These are phyloP conservation scores for Prionace glauca DNA, from an alignment of 2,797 vertebrate genomes.

Conservation along the genomic window DNA sequence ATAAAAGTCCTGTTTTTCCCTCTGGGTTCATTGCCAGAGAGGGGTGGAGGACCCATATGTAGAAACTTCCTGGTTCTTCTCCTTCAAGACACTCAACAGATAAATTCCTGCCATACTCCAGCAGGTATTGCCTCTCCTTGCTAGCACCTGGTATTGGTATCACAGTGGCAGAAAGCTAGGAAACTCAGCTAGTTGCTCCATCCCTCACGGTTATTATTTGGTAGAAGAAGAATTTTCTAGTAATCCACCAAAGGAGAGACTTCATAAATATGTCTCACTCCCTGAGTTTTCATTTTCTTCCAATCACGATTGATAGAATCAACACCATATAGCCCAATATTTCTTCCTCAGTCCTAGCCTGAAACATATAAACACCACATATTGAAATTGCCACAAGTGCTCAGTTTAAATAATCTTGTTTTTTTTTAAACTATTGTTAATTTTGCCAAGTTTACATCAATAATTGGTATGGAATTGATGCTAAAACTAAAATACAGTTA, in stretches of 20 bases:
- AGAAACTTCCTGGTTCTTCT: neutral
- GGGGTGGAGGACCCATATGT: neutral
- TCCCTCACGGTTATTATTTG: neutral
- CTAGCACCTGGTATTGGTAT: neutral
- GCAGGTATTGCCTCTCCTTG: neutral
- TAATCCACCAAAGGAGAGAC: neutral
- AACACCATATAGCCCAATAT: neutral
- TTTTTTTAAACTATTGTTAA: neutral
- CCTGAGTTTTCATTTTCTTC: neutral
- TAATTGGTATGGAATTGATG: neutral
- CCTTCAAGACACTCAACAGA: neutral
- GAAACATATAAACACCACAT: neutral
- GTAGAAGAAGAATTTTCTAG: neutral
- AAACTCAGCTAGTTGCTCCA: neutral
- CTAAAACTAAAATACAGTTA: neutral
- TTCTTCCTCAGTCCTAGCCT: neutral
- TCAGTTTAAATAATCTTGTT: neutral
- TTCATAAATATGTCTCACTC: neutral
- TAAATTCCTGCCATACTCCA: neutral
- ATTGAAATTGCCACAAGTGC: neutral
- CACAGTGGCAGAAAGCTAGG: neutral
- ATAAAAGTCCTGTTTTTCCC: neutral
- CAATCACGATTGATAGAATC: neutral
- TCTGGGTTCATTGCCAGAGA: neutral
- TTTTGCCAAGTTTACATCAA: neutral